Evolutionary conservation across 2,113 vertebrate species (phyloP).

Genomic region (Oreochromis tanganicae): DNA sequence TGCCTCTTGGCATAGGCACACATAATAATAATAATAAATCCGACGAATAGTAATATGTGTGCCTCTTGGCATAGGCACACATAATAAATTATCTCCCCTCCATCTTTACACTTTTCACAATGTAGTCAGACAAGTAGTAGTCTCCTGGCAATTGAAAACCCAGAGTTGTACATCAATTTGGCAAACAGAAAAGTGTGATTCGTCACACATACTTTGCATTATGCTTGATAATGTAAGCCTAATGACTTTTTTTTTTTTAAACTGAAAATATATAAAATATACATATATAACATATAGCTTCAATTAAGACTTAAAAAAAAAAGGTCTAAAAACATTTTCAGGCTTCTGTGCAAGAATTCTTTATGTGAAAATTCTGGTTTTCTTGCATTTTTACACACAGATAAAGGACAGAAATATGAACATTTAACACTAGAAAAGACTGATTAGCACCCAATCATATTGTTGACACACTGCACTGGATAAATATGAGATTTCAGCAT

Average conservation of each 20-base stretch:
- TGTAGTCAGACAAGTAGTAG: not conserved
- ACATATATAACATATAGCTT: not conserved
- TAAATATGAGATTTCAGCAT: not conserved
- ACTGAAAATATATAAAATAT: not conserved
- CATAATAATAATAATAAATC: too few species aligned
- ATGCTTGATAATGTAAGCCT: not conserved
- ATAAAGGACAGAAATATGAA: slow-evolving; percentile 2
- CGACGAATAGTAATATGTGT: too few species aligned
- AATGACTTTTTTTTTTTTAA: not conserved
- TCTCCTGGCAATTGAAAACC: not conserved
- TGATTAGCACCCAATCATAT: not conserved
- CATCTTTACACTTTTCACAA: not conserved
- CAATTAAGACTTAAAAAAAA: not conserved
- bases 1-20: too few species aligned
- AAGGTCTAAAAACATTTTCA: not conserved
- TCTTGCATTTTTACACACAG: not conserved
- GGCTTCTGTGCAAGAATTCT: not conserved
- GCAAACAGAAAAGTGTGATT: not conserved
- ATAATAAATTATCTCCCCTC: not conserved
- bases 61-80: too few species aligned
- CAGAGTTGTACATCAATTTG: not conserved
- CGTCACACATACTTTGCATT: not conserved
- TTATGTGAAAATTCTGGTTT: slow-evolving; percentile 27
- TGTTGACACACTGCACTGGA: not conserved
- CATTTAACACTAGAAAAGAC: not conserved